phyloP scores from a whole-genome alignment of 2,113 vertebrate species.

The Larimichthys crocea region DNA sequence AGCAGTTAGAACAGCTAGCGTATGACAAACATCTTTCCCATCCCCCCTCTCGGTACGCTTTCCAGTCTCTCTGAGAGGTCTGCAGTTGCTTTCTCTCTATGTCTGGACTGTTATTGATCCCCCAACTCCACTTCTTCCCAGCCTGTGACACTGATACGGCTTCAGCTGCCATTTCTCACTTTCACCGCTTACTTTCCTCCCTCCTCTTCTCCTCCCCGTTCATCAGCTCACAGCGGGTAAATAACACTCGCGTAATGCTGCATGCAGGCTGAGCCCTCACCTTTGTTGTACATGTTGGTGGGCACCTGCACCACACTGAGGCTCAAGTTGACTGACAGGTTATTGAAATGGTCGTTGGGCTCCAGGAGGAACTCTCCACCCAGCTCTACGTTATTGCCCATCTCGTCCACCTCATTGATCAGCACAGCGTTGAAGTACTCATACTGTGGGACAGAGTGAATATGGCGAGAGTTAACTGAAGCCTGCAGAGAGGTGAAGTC shows the following conservation, averaged over 20 bases:
- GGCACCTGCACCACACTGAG: constrained; percentile 98
- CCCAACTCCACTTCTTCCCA: constrained; percentile 40
- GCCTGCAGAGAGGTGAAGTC: not conserved
- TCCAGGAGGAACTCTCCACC: constrained; percentile 96
- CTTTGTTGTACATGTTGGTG: constrained; percentile 99
- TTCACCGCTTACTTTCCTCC: constrained; percentile 42
- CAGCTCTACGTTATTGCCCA: constrained; percentile 93
- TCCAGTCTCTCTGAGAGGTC: constrained; percentile 31
- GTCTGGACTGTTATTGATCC: constrained; percentile 74
- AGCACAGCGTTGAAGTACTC: constrained; percentile 98
- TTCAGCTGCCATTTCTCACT: constrained; percentile 41
- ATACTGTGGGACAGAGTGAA: constrained; percentile 83
- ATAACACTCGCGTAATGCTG: constrained; percentile 6
- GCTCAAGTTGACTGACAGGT: constrained; percentile 96
- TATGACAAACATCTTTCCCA: constrained; percentile 60
- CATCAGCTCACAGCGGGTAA: constrained; percentile 37
- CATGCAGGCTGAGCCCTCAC: constrained; percentile 47
- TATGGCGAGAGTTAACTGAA: not conserved
- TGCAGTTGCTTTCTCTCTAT: constrained; percentile 53
- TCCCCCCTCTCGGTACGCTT: not conserved
- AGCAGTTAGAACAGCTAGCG: constrained; percentile 47
- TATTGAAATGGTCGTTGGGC: constrained; percentile 97
- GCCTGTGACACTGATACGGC: constrained; percentile 54
- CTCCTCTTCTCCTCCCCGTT: constrained; percentile 29
- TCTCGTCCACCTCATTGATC: constrained; percentile 95